Percentiles rank a stretch among this genome's conserved stretches.
Conservation (phyloP, 2,797 vertebrate genomes). For the Smutsia gigantea region DNA sequence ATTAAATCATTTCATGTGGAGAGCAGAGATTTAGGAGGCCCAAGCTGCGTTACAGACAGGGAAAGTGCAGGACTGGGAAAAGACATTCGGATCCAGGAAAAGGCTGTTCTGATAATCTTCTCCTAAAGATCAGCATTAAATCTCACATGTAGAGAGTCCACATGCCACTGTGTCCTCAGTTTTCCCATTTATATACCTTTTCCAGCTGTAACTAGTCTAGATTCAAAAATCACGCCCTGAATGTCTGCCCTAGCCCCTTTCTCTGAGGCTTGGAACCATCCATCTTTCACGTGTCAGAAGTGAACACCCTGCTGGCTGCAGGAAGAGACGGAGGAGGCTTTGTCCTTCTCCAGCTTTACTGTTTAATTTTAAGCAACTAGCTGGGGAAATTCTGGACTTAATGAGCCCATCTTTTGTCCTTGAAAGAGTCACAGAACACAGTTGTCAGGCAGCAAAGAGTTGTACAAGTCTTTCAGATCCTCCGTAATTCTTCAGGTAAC, state of each 20-base stretch:
- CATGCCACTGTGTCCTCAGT: accelerated
- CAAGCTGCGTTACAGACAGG: not conserved
- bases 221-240: not conserved
- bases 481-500: conserved; percentile 45
- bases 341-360: conserved; percentile 7
- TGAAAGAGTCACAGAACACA: conserved; percentile 65
- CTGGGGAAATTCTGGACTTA: conserved; percentile 66
- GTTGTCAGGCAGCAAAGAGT: conserved; percentile 50
- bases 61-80: not conserved
- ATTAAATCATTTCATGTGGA: not conserved
- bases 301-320: not conserved
- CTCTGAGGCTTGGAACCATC: not conserved
- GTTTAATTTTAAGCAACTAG: conserved; percentile 68
- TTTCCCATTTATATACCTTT: not conserved
- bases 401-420: conserved; percentile 71
- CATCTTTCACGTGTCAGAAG: not conserved
- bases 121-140: not conserved
- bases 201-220: not conserved
- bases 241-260: not conserved
- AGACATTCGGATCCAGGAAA: not conserved
- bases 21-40: not conserved
- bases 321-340: not conserved
- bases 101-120: not conserved
- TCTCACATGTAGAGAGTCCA: not conserved
- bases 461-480: not conserved